Conservation (phyloP, 2,113 vertebrate species). For the Ceratotherium simum region DNA sequence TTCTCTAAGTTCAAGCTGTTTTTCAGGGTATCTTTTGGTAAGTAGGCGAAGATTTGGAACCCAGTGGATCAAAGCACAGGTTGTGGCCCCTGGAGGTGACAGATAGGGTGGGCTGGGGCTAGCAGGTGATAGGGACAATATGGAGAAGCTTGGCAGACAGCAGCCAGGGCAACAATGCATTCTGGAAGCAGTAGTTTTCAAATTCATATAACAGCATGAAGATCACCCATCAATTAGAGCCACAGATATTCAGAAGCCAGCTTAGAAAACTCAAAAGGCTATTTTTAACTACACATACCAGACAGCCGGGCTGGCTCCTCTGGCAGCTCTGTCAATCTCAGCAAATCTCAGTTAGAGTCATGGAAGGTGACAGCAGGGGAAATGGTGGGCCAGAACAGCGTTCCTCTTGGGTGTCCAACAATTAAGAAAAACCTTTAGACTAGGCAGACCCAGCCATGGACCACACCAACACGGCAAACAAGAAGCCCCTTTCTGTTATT, state of each 20-base stretch:
- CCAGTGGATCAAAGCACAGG: background rate
- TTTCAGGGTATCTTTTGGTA: conserved; percentile 28
- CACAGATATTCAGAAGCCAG: conserved; percentile 60
- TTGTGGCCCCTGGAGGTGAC: background rate
- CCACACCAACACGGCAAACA: background rate
- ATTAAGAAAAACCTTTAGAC: background rate
- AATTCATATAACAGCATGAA: conserved; percentile 62
- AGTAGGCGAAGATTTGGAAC: background rate
- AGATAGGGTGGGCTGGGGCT: background rate
- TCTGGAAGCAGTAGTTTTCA: conserved; percentile 55
- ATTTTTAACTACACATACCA: conserved; percentile 72
- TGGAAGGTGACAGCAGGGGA: conserved; percentile 43
- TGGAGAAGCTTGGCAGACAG: background rate
- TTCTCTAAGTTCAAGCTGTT: conserved; percentile 42
- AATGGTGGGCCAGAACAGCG: background rate
- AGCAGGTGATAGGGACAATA: background rate
- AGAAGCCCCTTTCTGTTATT: background rate
- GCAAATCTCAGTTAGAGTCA: conserved; percentile 65
- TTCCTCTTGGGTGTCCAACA: background rate
- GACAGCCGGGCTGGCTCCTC: conserved; percentile 65
- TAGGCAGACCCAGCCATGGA: background rate
- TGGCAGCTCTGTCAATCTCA: conserved; percentile 72
- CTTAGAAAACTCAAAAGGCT: conserved; percentile 67
- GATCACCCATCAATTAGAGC: conserved; percentile 62
- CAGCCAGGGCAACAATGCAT: background rate